These are phyloP conservation scores for Pyxicephalus adspersus DNA, from an alignment of 2,113 vertebrate species.

Conservation along the genomic window DNA sequence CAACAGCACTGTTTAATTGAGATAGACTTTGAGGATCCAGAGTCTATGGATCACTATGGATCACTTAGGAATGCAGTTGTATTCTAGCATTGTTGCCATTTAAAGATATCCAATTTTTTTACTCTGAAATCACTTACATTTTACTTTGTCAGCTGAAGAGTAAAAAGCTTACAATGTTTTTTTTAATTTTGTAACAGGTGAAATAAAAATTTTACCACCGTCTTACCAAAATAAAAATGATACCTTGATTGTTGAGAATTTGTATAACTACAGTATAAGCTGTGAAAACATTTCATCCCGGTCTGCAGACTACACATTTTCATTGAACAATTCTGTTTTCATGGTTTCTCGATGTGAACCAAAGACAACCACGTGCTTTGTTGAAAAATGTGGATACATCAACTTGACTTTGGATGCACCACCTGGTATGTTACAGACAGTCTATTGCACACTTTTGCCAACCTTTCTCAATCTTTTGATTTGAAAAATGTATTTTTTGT, in stretches of 20 bases:
- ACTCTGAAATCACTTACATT: too few species aligned
- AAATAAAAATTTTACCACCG: not conserved
- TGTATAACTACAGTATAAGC: not conserved
- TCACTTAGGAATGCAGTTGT: too few species aligned
- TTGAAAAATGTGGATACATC: not conserved
- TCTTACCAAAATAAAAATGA: not conserved
- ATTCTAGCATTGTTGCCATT: too few species aligned
- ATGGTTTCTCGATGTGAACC: not conserved
- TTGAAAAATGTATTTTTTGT: too few species aligned
- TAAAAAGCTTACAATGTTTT: not conserved
- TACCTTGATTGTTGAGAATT: not conserved
- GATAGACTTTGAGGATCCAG: too few species aligned
- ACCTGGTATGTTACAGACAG: constrained; percentile 30
- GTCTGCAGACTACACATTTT: not conserved
- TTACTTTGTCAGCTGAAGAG: too few species aligned
- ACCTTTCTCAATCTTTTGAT: too few species aligned
- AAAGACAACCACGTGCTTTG: not conserved
- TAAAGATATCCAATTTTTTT: too few species aligned
- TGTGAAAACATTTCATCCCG: not conserved
- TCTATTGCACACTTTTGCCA: too few species aligned
- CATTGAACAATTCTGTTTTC: not conserved
- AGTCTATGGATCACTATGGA: too few species aligned
- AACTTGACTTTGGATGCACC: not conserved
- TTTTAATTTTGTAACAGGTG: not conserved
- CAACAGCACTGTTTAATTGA: too few species aligned